Base-by-base conservation (phyloP, 2,888 invertebrate species). In the Stomorhina lunata region DNA sequence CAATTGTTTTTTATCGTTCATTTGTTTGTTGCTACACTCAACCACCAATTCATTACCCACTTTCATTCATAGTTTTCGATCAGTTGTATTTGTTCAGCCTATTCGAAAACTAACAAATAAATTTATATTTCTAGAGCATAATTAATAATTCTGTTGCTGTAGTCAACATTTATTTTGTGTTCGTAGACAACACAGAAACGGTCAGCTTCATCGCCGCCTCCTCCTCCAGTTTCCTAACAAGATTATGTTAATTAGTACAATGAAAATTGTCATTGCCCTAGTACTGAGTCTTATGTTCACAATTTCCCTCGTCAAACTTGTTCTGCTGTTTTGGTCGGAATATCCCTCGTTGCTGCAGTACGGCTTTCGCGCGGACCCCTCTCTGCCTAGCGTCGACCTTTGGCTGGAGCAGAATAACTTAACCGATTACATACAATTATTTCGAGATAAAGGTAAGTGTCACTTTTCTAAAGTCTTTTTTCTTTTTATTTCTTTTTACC, bases 381-480 rank as follows among this genome's bases (percentile, higher is more conserved):
- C 93, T 86, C 91, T 92, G 85, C 92, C 92, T 45, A 77, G 69
- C 57, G 94, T 95, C 75, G 95, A 95, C 87, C 92, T 93, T 88
- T 96, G 96, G 96, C 92, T 96, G 84, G 93, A 94, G 77, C 94
- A 95, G 88, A 95, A 95, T 89, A 94, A 95, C 84, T 92, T 96
- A 82, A 92, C 93, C 34, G 93, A 94, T 84, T 95, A 94, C 89
- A 94, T 94, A 87, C 92, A 94, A 84, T 90, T 95, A 32, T 96
- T 96, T 90, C 93, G 92, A 86, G 93, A 95, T 87, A 93, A 94
- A 92, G 96, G 96, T 96, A 91, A 92, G 94, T 92, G 48, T n/a
- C n/a, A n/a, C n/a, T n/a, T n/a, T n/a, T n/a, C n/a, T n/a, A n/a
- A n/a, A n/a, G n/a, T n/a, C n/a, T n/a, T n/a, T n/a, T n/a, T n/a